A percentile compares a stretch with the other conserved stretches of the same genome.
Conservation (phyloP, 2,797 vertebrate genomes). For the Xyrichtys novacula region DNA sequence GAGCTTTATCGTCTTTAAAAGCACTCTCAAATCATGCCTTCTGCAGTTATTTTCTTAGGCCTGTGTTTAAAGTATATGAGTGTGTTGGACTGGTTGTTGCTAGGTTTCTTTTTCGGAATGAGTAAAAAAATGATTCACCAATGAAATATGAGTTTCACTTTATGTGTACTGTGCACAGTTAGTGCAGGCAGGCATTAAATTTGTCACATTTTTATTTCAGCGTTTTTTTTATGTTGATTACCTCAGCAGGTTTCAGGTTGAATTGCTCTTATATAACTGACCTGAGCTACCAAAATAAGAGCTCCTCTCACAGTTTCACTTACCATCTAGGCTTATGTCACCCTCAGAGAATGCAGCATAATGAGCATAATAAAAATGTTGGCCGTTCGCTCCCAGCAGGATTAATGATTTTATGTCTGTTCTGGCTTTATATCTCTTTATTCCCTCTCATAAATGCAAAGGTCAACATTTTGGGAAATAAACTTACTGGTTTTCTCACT, state of each 20-base stretch:
- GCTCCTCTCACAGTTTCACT: constrained; percentile 12
- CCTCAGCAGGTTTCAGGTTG: not conserved
- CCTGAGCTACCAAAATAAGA: constrained; percentile 12
- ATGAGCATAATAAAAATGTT: constrained; percentile 36
- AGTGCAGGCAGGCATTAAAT: no score
- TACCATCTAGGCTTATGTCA: constrained; percentile 35
- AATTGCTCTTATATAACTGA: constrained; percentile 4
- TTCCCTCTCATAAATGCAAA: constrained; percentile 3
- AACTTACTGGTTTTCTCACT: not conserved
- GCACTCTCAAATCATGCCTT: not conserved
- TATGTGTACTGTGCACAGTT: no score
- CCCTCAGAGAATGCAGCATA: constrained; percentile 42
- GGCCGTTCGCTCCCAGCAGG: constrained; percentile 34
- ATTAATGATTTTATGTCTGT: constrained; percentile 31
- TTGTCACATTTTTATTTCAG: no score
- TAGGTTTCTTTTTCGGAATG: no score
- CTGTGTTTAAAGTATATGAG: not conserved
- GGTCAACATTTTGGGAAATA: not conserved
- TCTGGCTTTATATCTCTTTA: constrained; percentile 17
- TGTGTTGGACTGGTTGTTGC: not conserved
- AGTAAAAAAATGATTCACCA: no score
- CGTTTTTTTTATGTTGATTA: no score
- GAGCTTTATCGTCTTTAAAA: not conserved
- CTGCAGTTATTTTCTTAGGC: not conserved
- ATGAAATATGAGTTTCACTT: no score